Conservation (phyloP, 2,888 invertebrate species). For the Netelia fuscicornis region DNA sequence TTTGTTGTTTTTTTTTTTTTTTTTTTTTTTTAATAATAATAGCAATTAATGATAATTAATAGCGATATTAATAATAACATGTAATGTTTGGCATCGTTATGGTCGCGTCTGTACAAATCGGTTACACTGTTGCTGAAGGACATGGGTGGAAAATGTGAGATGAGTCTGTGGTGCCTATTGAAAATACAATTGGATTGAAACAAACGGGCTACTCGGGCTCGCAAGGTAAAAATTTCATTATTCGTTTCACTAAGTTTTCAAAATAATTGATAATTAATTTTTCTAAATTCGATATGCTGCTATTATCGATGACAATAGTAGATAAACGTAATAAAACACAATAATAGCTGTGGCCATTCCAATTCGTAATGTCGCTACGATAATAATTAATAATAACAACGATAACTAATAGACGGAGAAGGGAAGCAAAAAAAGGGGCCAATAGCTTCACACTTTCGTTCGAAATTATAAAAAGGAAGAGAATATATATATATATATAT, state of each 20-base stretch:
- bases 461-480: slow-evolving; percentile 40
- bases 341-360: slow-evolving; percentile 55
- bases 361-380: slow-evolving; percentile 60
- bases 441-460: slow-evolving; percentile 41
- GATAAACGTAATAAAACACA: slow-evolving; percentile 63
- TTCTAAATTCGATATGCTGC: slow-evolving; percentile 2
- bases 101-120: slow-evolving; percentile 80
- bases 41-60: slow-evolving; percentile 73
- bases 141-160: slow-evolving; percentile 12
- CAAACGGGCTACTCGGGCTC: neutral
- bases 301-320: neutral
- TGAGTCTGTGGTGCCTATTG: slow-evolving; percentile 27
- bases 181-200: slow-evolving; percentile 4
- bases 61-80: slow-evolving; percentile 78
- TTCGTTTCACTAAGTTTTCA: neutral
- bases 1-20: slow-evolving; percentile 70
- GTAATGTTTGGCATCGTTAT: slow-evolving; percentile 83
- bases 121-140: slow-evolving; percentile 68
- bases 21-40: slow-evolving; percentile 74
- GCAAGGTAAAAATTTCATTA: neutral
- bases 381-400: slow-evolving; percentile 63
- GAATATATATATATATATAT: slow-evolving; percentile 15
- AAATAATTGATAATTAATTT: slow-evolving; percentile 12
- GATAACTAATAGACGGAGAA: slow-evolving; percentile 30
- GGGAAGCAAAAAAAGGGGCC: slow-evolving; percentile 29